Evolutionary conservation across 2,797 vertebrate genomes (phyloP), one percentile per base, ranked within the genome.

Genomic region (Microchirus variegatus): DNA sequence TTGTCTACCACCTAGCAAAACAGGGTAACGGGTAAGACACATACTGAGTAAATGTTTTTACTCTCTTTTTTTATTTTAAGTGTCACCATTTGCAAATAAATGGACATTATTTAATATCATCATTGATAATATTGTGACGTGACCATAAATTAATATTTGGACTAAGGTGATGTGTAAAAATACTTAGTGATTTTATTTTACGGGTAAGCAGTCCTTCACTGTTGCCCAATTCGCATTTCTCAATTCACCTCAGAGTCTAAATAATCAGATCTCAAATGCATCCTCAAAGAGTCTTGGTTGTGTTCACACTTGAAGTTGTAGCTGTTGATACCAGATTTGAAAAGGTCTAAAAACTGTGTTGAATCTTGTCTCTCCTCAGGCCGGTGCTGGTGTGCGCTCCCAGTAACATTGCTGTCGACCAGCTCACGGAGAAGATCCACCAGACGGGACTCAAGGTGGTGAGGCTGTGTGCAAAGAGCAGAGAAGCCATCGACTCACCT

Each of bases 361-460:
- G 3, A 53, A 16, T 43, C 31, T 13, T 60, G 4, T 61, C 3
- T 61, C 52, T 17, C 43, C 19, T 10, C 67, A 98, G 96, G 62
- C 96, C 96, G 0, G 96, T 98, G 63, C 90, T 98, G n/a, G 96
- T 98, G 42, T 98, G 96, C 55, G 96, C 96, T 46, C 96, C 96
- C 0, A 98, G 96, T 70, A 98, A 98, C 81, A 98, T 98, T 1
- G 96, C 96, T 0, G 96, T 98, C 42, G 96, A 98, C 56, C 96
- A 98, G 89, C 78, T 98, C 74, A 98, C 96, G 0, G 96, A 98
- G 89, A 98, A 98, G 90, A 98, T 98, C 83, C 96, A 98, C 73
- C 95, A 96, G 77, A 97, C 96, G 0, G 96, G 96, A 1, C 93
- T 98, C 53, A 98, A 98, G 54, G 96, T 97, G 14, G 96, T 98